Percentiles rank a stretch among this genome's conserved stretches.
Conservation (phyloP, 2,113 vertebrate species). For the Aramus guarauna region DNA sequence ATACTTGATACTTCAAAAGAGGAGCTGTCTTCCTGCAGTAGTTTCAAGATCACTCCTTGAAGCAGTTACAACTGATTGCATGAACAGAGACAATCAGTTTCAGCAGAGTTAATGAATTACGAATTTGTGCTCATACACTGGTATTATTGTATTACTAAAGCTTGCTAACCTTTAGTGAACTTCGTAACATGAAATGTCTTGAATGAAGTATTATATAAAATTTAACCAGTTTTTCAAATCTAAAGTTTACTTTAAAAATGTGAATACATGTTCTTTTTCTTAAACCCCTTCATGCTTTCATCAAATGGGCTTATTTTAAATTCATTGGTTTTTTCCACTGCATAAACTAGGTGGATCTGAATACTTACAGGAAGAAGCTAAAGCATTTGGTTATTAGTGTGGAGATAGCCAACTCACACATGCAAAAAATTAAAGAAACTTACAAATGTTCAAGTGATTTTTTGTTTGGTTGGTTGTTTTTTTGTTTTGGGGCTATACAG, state of each 20-base stretch:
- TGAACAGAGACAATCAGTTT: background rate
- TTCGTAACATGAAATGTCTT: background rate
- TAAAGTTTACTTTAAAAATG: background rate
- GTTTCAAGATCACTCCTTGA: too few species aligned
- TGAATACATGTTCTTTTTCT: background rate
- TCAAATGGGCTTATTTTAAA: constrained; percentile 45
- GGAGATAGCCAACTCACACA: constrained; percentile 57
- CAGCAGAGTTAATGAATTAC: background rate
- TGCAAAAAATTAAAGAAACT: constrained; percentile 63
- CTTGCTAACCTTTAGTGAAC: background rate
- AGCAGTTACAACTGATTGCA: too few species aligned
- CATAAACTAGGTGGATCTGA: constrained; percentile 54
- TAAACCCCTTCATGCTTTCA: constrained; percentile 25
- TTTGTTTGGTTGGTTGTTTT: background rate
- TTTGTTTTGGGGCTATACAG: constrained; percentile 50
- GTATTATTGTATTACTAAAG: too few species aligned
- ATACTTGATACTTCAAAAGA: too few species aligned
- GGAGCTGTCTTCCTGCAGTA: too few species aligned
- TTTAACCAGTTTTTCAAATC: background rate
- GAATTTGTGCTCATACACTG: too few species aligned
- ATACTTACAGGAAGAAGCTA: constrained; percentile 38
- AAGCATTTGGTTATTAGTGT: constrained; percentile 72
- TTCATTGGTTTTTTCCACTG: constrained; percentile 44
- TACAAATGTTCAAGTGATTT: constrained; percentile 49
- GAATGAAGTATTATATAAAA: background rate